Percentiles rank a stretch among this genome's conserved stretches.
These are phyloP conservation scores for Meandrina meandrites DNA, from an alignment of 92 coral and sea anemone genomes.

Conservation along the genomic window DNA sequence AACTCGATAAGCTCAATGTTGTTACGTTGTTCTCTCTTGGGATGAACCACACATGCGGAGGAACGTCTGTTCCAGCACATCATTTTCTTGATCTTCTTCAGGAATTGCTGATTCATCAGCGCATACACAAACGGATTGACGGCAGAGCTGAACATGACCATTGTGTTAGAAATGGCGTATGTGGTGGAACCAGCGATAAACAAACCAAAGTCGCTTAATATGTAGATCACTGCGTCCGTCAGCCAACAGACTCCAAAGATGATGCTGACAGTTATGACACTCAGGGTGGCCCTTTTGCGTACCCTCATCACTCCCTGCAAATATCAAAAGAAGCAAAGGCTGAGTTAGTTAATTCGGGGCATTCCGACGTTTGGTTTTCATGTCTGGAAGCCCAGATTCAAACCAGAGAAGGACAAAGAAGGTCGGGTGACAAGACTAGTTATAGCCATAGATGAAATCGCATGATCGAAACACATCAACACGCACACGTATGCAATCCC, in stretches of 20 bases:
- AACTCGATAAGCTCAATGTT: too few relatives aligned
- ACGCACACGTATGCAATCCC: neutral
- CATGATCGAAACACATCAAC: too few relatives aligned
- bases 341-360: neutral
- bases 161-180: neutral
- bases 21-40: too few relatives aligned
- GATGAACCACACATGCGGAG: too few relatives aligned
- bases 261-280: neutral
- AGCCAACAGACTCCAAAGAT: slow-evolving; percentile 12
- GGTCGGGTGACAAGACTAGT: too few relatives aligned
- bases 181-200: neutral
- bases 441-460: too few relatives aligned
- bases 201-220: neutral
- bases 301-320: neutral
- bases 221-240: neutral
- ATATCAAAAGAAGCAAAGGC: neutral
- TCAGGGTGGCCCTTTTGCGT: slow-evolving; percentile 7
- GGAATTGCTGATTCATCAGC: slow-evolving; percentile 1
- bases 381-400: neutral
- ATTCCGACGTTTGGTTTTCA: neutral
- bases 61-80: too few relatives aligned
- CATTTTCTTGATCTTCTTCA: slow-evolving; percentile 1
- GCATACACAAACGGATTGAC: slow-evolving; percentile 15
- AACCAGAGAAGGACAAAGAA: too few relatives aligned
- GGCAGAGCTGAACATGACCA: slow-evolving; percentile 8